Evolutionary conservation across 2,113 vertebrate genomes (phyloP).

Genomic region (Apodemus speciosus): DNA sequence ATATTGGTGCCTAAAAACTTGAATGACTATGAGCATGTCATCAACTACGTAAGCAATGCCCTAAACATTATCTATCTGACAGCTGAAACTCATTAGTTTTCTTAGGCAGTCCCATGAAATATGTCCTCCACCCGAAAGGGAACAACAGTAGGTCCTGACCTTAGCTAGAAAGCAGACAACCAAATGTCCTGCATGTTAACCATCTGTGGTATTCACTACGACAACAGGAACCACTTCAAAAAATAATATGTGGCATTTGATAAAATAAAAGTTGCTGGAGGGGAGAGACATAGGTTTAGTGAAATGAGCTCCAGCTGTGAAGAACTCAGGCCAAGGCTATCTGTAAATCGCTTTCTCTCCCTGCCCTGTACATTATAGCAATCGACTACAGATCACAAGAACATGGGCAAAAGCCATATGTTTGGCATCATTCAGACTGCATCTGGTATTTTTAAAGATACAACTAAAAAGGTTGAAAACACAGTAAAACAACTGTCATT

Average conservation of each 20-base stretch:
- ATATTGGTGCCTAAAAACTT: conserved; percentile 29
- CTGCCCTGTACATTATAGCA: conserved; percentile 81
- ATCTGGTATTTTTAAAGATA: conserved; percentile 86
- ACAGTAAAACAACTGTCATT: conserved; percentile 86
- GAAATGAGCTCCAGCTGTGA: conserved; percentile 79
- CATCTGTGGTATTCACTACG: conserved; percentile 73
- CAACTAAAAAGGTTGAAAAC: conserved; percentile 84
- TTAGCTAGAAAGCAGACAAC: conserved; percentile 71
- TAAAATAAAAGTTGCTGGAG: conserved; percentile 79
- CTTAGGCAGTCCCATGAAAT: conserved; percentile 64
- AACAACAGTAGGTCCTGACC: conserved; percentile 78
- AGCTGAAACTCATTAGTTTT: conserved; percentile 76
- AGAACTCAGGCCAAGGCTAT: conserved; percentile 69
- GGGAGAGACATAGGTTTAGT: conserved; percentile 64
- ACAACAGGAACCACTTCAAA: conserved; percentile 78
- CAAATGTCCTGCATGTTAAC: conserved; percentile 64
- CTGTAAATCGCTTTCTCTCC: conserved; percentile 71
- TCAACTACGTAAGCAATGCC: conserved; percentile 63
- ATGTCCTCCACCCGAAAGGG: conserved; percentile 73
- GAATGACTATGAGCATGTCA: conserved; percentile 58
- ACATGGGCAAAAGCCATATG: conserved; percentile 86
- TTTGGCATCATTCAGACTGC: conserved; percentile 84
- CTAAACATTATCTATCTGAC: conserved; percentile 65
- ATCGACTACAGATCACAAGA: conserved; percentile 85
- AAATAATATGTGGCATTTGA: conserved; percentile 76